Evolutionary conservation across 2,797 vertebrate genomes (phyloP), one percentile per base, ranked within the genome.

Genomic region (Distichodus sexfasciatus): DNA sequence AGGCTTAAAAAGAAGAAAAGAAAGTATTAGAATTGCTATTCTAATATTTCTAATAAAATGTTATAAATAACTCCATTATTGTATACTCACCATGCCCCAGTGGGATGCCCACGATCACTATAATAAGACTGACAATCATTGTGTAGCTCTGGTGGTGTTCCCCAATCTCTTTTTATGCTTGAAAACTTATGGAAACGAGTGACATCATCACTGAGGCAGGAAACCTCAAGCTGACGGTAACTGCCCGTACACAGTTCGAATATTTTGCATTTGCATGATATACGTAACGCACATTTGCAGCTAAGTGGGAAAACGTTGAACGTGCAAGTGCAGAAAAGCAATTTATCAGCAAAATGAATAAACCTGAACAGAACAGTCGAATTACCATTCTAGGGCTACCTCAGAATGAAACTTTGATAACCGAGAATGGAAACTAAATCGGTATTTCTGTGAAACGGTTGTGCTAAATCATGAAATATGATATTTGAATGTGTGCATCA

Each of bases 1-100:
- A 77, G 33, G 84, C 93, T 94, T 8, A 44, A 48, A 43, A 67
- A 36, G 58, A 36, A 61, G 24, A 64, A 19, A 63, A n/a, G 48
- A 65, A 15, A 10, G 6, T 12, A 26, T 51, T 28, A 72, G 28
- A 3, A 26, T 35, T 9, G 43, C 6, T 51, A 35, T 43, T 10
- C 23, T 58, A 47, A 1, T 51, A 4, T 35, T 4, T 10, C 15
- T 15, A 24, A 53, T 70, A 50, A 26, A 75, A 54, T 46, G 1
- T 26, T 35, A 46, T 29, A 66, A 55, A 54, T 11, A 51, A 29
- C 5, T 28, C 23, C 33, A 47, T 28, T 17, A 7, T 33, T 63
- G 40, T 38, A 23, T 75, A 79, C 80, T 81, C 55, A 81, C 80
- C 80, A 35, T 71, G 44, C 62, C 67, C 75, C 46, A 74, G 50